Percentiles rank a stretch among this genome's conserved stretches.
Conservation (phyloP, 2,888 invertebrate species). For the Zhuqinia jingwanae region DNA sequence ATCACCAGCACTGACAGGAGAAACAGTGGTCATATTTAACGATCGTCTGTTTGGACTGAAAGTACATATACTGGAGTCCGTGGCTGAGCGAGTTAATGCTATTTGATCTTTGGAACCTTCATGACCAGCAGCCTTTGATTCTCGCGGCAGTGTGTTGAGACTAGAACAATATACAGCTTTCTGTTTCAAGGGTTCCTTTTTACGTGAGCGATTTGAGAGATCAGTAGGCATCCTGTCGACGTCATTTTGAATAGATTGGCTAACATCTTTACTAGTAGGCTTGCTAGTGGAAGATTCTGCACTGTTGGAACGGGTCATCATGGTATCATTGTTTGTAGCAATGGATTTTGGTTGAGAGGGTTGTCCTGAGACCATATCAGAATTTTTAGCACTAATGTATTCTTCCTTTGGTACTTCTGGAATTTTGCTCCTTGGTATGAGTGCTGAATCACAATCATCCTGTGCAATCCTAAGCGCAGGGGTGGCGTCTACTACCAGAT, state of each 20-base stretch:
- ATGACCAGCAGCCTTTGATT: slow-evolving; percentile 34
- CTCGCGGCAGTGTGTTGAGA: slow-evolving; percentile 78
- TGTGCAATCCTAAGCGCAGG: slow-evolving; percentile 49
- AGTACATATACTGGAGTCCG: slow-evolving; percentile 75
- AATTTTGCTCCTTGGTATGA: slow-evolving; percentile 1
- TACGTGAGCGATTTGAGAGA: slow-evolving; percentile 63
- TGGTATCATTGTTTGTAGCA: slow-evolving; percentile 31
- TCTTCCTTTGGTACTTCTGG: slow-evolving; percentile 7
- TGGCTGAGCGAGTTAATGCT: slow-evolving; percentile 74
- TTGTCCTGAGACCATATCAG: not conserved
- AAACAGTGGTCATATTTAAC: slow-evolving; percentile 4
- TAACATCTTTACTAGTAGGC: slow-evolving; percentile 15
- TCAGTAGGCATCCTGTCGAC: slow-evolving; percentile 45
- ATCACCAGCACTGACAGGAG: slow-evolving; percentile 26
- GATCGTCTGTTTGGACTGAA: slow-evolving; percentile 7
- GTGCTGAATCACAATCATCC: slow-evolving; percentile 66
- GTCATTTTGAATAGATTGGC: slow-evolving; percentile 32
- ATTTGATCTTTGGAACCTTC: slow-evolving; percentile 31
- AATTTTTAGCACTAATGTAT: not conserved
- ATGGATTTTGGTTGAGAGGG: not conserved
- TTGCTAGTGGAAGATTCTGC: slow-evolving; percentile 4
- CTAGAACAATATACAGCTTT: slow-evolving; percentile 75
- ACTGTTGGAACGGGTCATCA: slow-evolving; percentile 43
- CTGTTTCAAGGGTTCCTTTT: slow-evolving; percentile 47
- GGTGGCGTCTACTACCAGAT: slow-evolving; percentile 61